Base-by-base conservation (phyloP, 2,797 vertebrate species). In the Galaxias olidus region DNA sequence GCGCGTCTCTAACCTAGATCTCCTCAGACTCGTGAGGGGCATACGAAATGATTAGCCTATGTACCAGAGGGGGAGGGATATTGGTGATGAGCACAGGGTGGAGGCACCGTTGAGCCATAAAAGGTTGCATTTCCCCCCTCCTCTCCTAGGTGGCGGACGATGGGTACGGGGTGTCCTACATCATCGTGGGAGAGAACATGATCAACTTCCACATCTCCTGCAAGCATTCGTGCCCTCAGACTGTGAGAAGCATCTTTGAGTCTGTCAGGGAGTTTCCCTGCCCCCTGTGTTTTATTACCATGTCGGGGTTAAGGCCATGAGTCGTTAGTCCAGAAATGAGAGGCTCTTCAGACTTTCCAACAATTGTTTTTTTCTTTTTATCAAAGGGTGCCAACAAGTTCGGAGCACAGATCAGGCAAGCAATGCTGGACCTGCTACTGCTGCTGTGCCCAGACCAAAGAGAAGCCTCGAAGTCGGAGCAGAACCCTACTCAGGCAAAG, bases 131-230 rank as follows among this genome's bases (percentile, higher is more conserved):
- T 8, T 11, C 41, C n/a, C n/a, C 57, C 11, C 47, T 9, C 54
- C 55, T 75, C 9, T 71, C 60, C 64, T 80, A 97, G 96, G 94
- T 95, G 13, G 90, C 92, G 1, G 93, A 97, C 69, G 91, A 96
- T 4, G 96, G 96, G n/a, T 98, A 97, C 1, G 96, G 96, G 0
- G 92, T 97, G 41, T 94, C 94, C 13, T 98, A 96, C 77, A 88
- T 88, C 72, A 79, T 96, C 62, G 75, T 93, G 55, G 94, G 93
- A 61, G 93, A 96, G 1, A 78, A 89, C 61, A 66, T 87, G 17
- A 90, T 97, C 60, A 93, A 92, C 78, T 94, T 98, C 75, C 95
- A 98, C 74, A 86, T 98, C 83, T 94, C 95, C 1, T 93, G 94
- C 93, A 96, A 94, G 73, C 83, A 91, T 72, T 96, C 95, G 0